phyloP scores from a whole-genome alignment of 2,797 vertebrate genomes.

The Leptoclinus maculatus region DNA sequence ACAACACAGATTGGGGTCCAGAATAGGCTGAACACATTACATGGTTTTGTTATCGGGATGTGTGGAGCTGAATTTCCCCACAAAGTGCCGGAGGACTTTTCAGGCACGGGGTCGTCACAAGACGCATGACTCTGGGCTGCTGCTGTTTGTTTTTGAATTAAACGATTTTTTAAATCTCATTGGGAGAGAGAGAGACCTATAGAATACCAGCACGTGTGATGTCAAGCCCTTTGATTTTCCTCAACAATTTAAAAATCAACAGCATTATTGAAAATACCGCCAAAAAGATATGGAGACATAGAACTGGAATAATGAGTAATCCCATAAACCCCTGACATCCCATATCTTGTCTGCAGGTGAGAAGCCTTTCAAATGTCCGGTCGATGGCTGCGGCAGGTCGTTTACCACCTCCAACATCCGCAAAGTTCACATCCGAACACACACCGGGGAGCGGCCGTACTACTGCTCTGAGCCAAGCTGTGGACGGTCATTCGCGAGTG shows the following conservation, averaged over 20 bases:
- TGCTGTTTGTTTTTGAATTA: slow-evolving; percentile 12
- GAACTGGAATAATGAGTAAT: neutral
- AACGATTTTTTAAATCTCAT: neutral
- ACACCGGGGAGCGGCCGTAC: slow-evolving; percentile 98
- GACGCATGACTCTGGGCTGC: neutral
- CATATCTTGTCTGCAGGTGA: slow-evolving; percentile 86
- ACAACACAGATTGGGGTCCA: neutral
- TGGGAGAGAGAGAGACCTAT: neutral
- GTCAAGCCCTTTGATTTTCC: neutral
- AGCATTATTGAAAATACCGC: neutral
- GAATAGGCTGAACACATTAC: neutral
- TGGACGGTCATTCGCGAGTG: slow-evolving; percentile 97
- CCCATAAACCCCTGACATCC: neutral
- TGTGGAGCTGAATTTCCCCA: neutral
- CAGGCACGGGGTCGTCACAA: slow-evolving; percentile 14
- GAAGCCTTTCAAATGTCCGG: slow-evolving; percentile 97
- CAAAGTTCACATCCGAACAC: slow-evolving; percentile 99
- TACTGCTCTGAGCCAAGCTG: slow-evolving; percentile 98
- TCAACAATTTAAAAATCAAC: neutral
- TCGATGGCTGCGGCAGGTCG: slow-evolving; percentile 96
- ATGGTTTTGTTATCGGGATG: neutral
- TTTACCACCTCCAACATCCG: slow-evolving; percentile 99
- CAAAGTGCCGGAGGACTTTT: slow-evolving; percentile 4
- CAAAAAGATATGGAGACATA: neutral
- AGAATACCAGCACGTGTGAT: neutral